Evolutionary conservation across 1,140 invertebrate species (phyloP), one percentile per base, ranked within the genome.

Genomic region (Heliconius melpomene): DNA sequence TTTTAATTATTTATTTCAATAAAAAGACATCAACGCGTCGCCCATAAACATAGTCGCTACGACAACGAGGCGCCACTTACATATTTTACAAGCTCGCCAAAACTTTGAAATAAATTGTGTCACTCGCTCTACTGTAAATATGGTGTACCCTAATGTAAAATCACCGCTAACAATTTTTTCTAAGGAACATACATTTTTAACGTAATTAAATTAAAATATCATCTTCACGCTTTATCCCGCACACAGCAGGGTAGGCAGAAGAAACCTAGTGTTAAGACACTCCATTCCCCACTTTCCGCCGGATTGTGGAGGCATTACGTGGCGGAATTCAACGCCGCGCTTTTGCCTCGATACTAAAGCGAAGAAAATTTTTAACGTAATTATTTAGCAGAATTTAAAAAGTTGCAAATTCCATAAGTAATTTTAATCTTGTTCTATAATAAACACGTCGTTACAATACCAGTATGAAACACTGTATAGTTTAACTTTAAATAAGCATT

Each of bases 101-200:
- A 84, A 82, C 74, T 75, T 80, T 84, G 78, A 82, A 78, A 74
- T 75, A 82, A 80, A 76, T 77, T 79, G 73, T 54, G 78, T n/a
- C n/a, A n/a, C n/a, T n/a, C n/a, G n/a, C n/a, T n/a, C n/a, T n/a
- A n/a, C n/a, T n/a, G n/a, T n/a, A n/a, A n/a, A n/a, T n/a, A n/a
- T n/a, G n/a, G n/a, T n/a, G n/a, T n/a, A n/a, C n/a, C n/a, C n/a
- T n/a, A n/a, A n/a, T n/a, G n/a, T n/a, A n/a, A n/a, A n/a, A n/a
- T n/a, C n/a, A n/a, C n/a, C n/a, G n/a, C n/a, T n/a, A n/a, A n/a
- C n/a, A n/a, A n/a, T n/a, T n/a, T n/a, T n/a, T n/a, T n/a, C n/a
- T n/a, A n/a, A n/a, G n/a, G n/a, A n/a, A n/a, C n/a, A n/a, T n/a
- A n/a, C n/a, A n/a, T n/a, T n/a, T n/a, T n/a, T n/a, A n/a, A n/a